These are phyloP conservation scores for Oscheius sp. DNA, from an alignment of 2,888 invertebrate genomes.

Conservation along the genomic window DNA sequence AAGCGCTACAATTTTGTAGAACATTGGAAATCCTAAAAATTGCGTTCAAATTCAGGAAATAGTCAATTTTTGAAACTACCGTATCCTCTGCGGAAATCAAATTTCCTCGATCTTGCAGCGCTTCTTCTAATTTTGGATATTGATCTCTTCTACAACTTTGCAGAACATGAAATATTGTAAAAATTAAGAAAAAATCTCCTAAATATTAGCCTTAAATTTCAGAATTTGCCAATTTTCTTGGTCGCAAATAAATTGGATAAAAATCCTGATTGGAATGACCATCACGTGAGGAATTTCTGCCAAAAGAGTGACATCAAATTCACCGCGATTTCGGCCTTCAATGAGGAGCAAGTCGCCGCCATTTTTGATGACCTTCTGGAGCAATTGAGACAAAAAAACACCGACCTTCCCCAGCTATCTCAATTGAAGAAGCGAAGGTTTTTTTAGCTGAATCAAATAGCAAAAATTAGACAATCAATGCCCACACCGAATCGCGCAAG, in stretches of 20 bases:
- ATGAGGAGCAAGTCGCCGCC: neutral
- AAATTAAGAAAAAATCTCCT: too few relatives aligned
- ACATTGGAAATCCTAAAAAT: too few relatives aligned
- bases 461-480: constrained; percentile 44
- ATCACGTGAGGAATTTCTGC: neutral
- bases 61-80: too few relatives aligned
- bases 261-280: neutral
- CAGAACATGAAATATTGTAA: too few relatives aligned
- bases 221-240: constrained; percentile 58
- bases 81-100: too few relatives aligned
- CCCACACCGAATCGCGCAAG: constrained; percentile 41
- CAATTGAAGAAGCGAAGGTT: constrained; percentile 30
- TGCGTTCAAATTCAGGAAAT: too few relatives aligned
- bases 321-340: neutral
- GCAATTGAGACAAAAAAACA: constrained; percentile 24
- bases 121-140: too few relatives aligned
- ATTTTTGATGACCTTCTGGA: constrained; percentile 36
- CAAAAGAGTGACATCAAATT: neutral
- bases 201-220: constrained; percentile 6
- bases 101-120: too few relatives aligned
- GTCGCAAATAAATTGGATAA: constrained; percentile 13
- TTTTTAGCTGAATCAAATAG: neutral
- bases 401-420: neutral
- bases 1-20: too few relatives aligned
- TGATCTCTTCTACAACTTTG: too few relatives aligned